Evolutionary conservation across 2,113 vertebrate species (phyloP), one percentile per base, ranked within the genome.

Genomic region (Varanus komodoensis): DNA sequence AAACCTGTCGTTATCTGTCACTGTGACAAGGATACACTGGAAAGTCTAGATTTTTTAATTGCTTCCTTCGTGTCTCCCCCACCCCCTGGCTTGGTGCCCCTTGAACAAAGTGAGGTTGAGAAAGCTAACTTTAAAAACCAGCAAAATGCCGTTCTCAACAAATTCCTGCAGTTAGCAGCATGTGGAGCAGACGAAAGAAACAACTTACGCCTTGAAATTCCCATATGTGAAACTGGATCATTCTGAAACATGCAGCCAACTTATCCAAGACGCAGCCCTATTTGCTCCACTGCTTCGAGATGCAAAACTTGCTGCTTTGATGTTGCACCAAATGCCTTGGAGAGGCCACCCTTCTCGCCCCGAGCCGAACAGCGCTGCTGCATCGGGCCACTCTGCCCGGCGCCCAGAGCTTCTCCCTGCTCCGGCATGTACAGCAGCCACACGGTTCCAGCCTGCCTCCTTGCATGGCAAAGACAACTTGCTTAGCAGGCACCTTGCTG

Each of bases 401-500:
- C 93, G 86, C 90, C 91, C 57, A 84, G 89, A 92, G 50, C 6
- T 90, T 50, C 32, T 78, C 44, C 82, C 82, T 86, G 89, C 81
- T 91, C 86, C 38, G 17, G 64, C 54, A 73, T 2, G 15, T 6
- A 23, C 7, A 29, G 34, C n/a, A 85, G 73, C 61, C 84, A 21
- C 38, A 71, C 61, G 50, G 61, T 88, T 61, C 38, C 29, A 88
- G 50, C 88, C 88, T 87, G 89, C 88, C 92, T 91, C 78, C 86
- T 91, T 89, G 91, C 90, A 91, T 78, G 91, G 94, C 44, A 91
- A 89, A 92, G 88, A 81, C 86, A 91, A 93, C 44, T 88, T 87
- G 89, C 93, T 95, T 88, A 86, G 87, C 93, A 93, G 93, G 91
- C 93, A 89, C 91, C 92, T 90, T 86, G 74, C 50, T 0, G 69